phyloP scores from a whole-genome alignment of 2,888 invertebrate genomes.

The Norana najaformis region DNA sequence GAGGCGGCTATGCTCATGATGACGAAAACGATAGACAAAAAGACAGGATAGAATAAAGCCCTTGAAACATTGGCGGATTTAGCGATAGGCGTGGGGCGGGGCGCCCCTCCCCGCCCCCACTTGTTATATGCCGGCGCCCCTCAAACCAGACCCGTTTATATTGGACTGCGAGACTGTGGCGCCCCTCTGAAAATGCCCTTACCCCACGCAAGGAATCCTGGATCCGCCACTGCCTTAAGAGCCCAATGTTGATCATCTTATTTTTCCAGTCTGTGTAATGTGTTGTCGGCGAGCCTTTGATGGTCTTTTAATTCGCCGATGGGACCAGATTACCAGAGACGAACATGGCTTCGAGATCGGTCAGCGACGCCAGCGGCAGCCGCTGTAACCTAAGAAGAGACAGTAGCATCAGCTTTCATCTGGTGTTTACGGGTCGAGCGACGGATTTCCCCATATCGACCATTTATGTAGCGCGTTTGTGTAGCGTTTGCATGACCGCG shows the following conservation, averaged over 20 bases:
- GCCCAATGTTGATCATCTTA: background rate
- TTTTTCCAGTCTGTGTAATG: background rate
- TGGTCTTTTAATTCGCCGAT: background rate
- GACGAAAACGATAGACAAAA: background rate
- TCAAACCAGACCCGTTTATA: no score
- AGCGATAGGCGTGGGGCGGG: no score
- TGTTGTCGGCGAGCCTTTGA: background rate
- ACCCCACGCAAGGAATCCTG: no score
- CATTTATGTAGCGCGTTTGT: background rate
- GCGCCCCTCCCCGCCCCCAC: no score
- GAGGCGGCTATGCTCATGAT: no score
- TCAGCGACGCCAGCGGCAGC: background rate
- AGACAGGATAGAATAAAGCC: background rate
- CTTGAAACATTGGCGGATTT: no score
- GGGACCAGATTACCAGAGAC: background rate
- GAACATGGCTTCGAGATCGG: background rate
- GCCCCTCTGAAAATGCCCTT: no score
- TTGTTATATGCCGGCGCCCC: no score
- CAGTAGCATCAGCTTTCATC: conserved; percentile 1
- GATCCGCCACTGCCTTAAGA: no score
- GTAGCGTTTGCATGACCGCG: background rate
- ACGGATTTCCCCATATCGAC: background rate
- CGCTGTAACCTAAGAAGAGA: background rate
- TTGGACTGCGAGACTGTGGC: no score
- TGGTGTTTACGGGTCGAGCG: background rate